Conservation (phyloP, 2,888 invertebrate species). For the Drosophila bunnanda region DNA sequence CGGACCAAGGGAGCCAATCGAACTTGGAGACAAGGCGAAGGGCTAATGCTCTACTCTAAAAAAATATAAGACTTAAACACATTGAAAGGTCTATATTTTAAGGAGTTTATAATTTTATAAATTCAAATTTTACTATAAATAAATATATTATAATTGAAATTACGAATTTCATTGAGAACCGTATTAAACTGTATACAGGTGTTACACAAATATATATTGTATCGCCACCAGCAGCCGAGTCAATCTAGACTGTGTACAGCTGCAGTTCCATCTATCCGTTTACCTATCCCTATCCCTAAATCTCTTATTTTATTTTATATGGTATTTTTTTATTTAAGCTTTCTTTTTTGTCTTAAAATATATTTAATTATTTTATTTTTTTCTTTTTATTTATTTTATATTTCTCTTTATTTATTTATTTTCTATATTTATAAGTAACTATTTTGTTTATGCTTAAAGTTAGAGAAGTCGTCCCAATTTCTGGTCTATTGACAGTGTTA, state of each 20-base stretch:
- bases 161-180: not conserved
- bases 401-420: not conserved
- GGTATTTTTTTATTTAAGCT: not conserved
- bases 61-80: not conserved
- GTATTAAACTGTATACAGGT: not conserved
- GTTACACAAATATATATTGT: not conserved
- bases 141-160: no score
- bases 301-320: no score
- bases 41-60: conserved; percentile 14
- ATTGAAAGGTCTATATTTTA: not conserved
- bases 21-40: not conserved
- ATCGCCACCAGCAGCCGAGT: not conserved
- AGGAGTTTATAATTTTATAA: not conserved
- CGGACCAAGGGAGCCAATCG: conserved; percentile 7
- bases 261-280: no score
- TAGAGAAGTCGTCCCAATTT: not conserved
- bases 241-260: not conserved
- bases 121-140: no score
- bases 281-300: no score
- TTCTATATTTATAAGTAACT: not conserved
- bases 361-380: not conserved
- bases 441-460: not conserved
- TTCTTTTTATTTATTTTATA: not conserved
- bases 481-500: conserved; percentile 5
- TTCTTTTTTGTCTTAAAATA: not conserved